A percentile compares a stretch with the other conserved stretches of the same genome.
phyloP scores from a whole-genome alignment of 2,113 vertebrate genomes.

The Oceanites oceanicus region DNA sequence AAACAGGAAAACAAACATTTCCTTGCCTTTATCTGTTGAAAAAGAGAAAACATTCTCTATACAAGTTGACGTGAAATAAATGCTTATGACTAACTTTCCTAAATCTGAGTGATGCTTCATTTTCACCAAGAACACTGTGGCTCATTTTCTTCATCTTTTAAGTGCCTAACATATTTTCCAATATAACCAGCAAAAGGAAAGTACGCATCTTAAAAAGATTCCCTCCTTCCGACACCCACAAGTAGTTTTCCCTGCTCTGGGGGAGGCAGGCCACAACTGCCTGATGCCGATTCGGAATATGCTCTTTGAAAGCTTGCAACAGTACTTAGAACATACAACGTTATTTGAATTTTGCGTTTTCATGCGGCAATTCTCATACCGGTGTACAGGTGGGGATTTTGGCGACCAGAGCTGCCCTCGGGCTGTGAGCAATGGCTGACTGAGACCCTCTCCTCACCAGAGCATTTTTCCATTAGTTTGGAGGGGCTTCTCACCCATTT shows the following conservation, averaged over 20 bases:
- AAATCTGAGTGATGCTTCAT: background rate
- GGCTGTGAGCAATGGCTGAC: fast-evolving
- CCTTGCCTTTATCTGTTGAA: background rate
- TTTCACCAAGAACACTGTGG: background rate
- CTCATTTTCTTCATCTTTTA: background rate
- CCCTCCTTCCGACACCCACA: fast-evolving
- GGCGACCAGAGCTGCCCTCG: background rate
- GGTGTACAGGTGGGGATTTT: no score
- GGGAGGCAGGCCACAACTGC: no score
- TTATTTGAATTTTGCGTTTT: background rate
- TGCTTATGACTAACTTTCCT: background rate
- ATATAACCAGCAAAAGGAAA: background rate
- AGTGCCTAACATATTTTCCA: background rate
- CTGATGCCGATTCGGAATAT: fast-evolving
- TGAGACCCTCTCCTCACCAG: fast-evolving
- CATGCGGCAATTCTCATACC: fast-evolving
- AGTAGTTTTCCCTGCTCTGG: background rate
- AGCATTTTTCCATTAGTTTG: fast-evolving
- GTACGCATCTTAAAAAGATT: no score
- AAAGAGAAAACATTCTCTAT: background rate
- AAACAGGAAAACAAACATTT: background rate
- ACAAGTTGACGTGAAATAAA: constrained; percentile 26
- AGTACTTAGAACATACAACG: fast-evolving
- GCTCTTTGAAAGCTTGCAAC: background rate
- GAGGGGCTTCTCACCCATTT: background rate